These are phyloP conservation scores for Drosophila setifemur DNA, from an alignment of 1,140 invertebrate species.

Conservation along the genomic window DNA sequence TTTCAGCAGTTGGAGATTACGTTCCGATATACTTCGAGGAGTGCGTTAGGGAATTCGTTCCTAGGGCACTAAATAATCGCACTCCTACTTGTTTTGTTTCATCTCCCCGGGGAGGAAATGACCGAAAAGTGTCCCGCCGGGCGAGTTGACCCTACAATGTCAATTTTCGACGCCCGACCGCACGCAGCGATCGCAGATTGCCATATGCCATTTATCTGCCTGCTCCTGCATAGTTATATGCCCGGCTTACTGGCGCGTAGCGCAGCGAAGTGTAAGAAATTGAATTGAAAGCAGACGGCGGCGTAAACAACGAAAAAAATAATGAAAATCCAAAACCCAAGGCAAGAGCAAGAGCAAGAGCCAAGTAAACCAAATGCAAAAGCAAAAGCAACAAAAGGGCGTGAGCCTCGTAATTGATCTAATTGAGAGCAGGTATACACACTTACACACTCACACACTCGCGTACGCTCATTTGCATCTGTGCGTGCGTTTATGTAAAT, in stretches of 20 bases:
- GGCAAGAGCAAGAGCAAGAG: conserved; percentile 15
- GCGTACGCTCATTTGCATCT: background rate
- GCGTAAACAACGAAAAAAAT: background rate
- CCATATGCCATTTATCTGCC: conserved; percentile 13
- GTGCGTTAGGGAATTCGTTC: too few relatives aligned
- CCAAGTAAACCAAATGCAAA: conserved; percentile 18
- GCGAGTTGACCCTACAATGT: conserved; percentile 14
- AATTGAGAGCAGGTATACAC: conserved; percentile 67
- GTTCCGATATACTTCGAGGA: too few relatives aligned
- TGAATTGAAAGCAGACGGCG: conserved; percentile 11
- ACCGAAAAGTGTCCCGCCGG: conserved; percentile 13
- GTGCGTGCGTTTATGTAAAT: conserved; percentile 27
- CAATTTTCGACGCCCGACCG: conserved; percentile 17
- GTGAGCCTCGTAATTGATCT: conserved; percentile 69
- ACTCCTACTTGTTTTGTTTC: background rate
- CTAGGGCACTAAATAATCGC: background rate
- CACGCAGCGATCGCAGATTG: conserved; percentile 12
- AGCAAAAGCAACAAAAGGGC: conserved; percentile 52
- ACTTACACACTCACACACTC: background rate
- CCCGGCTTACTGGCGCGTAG: conserved; percentile 9
- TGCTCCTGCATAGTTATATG: conserved; percentile 14
- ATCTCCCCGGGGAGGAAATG: conserved; percentile 1
- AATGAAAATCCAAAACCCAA: background rate
- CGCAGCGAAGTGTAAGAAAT: conserved; percentile 38
- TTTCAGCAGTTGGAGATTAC: too few relatives aligned